Conservation (phyloP, 2,113 vertebrate genomes). For the Chloroceryle aenea region DNA sequence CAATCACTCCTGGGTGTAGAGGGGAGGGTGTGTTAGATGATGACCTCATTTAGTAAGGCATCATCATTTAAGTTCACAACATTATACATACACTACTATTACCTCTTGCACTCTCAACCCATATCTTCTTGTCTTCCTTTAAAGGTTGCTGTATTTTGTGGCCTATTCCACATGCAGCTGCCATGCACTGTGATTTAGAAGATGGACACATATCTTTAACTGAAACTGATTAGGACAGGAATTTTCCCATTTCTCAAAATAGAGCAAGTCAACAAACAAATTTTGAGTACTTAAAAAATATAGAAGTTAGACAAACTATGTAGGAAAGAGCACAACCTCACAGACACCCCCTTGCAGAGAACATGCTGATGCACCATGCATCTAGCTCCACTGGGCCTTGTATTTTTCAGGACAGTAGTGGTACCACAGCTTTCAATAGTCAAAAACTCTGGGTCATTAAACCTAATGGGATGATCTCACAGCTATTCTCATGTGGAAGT, state of each 20-base stretch:
- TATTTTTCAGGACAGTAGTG: background rate
- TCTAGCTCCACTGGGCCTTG: background rate
- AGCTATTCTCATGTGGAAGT: background rate
- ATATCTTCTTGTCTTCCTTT: background rate
- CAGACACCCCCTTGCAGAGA: background rate
- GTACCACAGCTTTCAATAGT: background rate
- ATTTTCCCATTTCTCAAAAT: background rate
- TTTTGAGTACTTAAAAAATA: background rate
- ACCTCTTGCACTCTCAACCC: background rate
- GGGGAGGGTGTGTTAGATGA: background rate
- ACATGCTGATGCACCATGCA: background rate
- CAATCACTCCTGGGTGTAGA: background rate
- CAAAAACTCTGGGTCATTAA: background rate
- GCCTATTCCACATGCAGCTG: background rate
- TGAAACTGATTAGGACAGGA: background rate
- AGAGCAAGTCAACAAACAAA: background rate
- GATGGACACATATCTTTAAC: background rate
- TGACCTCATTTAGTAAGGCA: background rate
- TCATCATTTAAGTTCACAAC: background rate
- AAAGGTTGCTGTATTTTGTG: background rate
- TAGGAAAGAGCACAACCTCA: background rate
- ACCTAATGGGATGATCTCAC: background rate
- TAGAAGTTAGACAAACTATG: fast-evolving
- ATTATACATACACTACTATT: background rate
- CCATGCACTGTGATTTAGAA: background rate